These are phyloP conservation scores for Muntiacus reevesi DNA, from an alignment of 2,113 vertebrate genomes.

Conservation along the genomic window DNA sequence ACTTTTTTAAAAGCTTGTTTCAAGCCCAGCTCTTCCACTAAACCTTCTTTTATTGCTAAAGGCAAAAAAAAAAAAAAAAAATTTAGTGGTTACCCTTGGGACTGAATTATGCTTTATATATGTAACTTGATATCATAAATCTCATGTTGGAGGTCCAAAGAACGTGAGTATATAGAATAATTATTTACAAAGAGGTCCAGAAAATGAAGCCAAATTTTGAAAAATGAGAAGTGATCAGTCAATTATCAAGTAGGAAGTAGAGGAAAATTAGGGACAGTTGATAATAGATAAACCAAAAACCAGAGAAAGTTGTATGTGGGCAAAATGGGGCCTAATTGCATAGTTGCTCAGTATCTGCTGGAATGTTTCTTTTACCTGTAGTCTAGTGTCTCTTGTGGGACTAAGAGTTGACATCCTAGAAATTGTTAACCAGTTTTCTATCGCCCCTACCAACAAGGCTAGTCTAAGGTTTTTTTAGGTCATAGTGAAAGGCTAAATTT, in stretches of 20 bases:
- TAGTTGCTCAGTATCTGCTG: neutral
- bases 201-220: neutral
- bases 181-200: neutral
- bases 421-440: neutral
- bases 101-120: neutral
- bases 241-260: neutral
- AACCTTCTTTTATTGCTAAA: neutral
- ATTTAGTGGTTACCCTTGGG: neutral
- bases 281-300: neutral
- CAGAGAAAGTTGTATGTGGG: neutral
- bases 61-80: neutral
- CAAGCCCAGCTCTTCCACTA: neutral
- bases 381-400: neutral
- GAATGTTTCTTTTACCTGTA: neutral
- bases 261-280: neutral
- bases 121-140: neutral
- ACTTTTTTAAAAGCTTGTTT: neutral
- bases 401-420: neutral
- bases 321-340: neutral
- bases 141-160: neutral
- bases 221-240: neutral
- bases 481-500: neutral
- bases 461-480: neutral
- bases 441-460: neutral
- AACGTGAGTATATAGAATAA: neutral